Evolutionary conservation across 1,140 invertebrate genomes (phyloP), one percentile per base, ranked within the genome.

Genomic region (Camponotus floridanus): DNA sequence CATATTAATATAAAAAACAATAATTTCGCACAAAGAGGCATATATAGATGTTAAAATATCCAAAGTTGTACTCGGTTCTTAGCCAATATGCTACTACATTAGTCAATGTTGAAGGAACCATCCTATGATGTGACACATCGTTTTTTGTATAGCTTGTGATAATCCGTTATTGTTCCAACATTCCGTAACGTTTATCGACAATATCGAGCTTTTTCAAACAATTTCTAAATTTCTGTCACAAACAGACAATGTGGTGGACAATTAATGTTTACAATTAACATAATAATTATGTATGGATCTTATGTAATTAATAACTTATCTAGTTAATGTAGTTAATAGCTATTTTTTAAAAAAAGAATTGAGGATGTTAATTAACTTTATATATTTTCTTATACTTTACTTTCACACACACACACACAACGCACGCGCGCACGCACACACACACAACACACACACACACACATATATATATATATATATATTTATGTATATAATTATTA

Each of bases 151-250:
- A 73, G 3, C 4, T 83, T 83, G 3, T 71, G 3, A 45, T 83
- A 73, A 73, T 83, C 21, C 15, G 39, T 61, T 0, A 0, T 39
- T 33, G n/a, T 83, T 26, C 26, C 67, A 2, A 83, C 0, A 2
- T 45, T 45, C 3, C 26, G 1, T 8, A 83, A 42, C 2, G 79
- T 83, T 33, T 9, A 6, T 83, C 67, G 13, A 83, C 2, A 39
- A 45, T 45, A n/a, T 68, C 39, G 3, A 83, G 6, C 13, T 83
- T 83, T n/a, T 11, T 83, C 15, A 83, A 21, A 45, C 79, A 83
- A 18, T 61, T 42, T 51, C 36, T 67, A 45, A 70, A 76, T 76
- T 76, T 62, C 74, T 76, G 15, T 59, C 9, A 62, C 2, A 45
- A 64, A 13, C n/a, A 21, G n/a, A 15, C 5, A 33, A 59, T 36